A percentile compares a stretch with the other conserved stretches of the same genome.
Evolutionary conservation across 2,113 vertebrate genomes (phyloP).

Genomic region (Corythornis cristatus): DNA sequence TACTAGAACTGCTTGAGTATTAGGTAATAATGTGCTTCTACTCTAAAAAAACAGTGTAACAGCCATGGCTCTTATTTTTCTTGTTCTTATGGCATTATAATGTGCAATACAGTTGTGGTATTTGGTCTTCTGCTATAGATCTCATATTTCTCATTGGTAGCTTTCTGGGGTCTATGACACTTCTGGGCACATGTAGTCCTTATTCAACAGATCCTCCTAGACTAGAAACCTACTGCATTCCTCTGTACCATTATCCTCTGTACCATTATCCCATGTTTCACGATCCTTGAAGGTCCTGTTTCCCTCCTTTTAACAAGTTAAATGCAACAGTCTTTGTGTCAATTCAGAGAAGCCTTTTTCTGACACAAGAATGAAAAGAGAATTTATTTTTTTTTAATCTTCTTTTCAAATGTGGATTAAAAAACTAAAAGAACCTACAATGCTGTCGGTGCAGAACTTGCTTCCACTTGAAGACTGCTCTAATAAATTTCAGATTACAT

Average conservation of each 20-base stretch:
- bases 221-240: neutral
- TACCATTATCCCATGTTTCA: fast-evolving
- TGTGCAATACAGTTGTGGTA: neutral
- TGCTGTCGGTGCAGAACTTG: neutral
- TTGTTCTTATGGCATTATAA: neutral
- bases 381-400: neutral
- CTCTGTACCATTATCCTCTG: neutral
- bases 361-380: neutral
- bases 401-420: neutral
- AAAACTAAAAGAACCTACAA: neutral
- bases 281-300: neutral
- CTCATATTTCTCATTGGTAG: neutral
- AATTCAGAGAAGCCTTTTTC: neutral
- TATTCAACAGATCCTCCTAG: neutral
- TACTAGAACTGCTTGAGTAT: neutral
- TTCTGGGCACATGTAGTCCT: fast-evolving
- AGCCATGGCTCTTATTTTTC: neutral
- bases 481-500: slow-evolving; percentile 29
- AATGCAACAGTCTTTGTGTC: neutral
- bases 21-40: neutral
- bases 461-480: slow-evolving; percentile 33
- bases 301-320: neutral
- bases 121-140: neutral
- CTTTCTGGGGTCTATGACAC: neutral
- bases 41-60: neutral